Percentiles rank a stretch among this genome's conserved stretches.
phyloP scores from a whole-genome alignment of 2,888 invertebrate species.

The Drosophila koepferae region DNA sequence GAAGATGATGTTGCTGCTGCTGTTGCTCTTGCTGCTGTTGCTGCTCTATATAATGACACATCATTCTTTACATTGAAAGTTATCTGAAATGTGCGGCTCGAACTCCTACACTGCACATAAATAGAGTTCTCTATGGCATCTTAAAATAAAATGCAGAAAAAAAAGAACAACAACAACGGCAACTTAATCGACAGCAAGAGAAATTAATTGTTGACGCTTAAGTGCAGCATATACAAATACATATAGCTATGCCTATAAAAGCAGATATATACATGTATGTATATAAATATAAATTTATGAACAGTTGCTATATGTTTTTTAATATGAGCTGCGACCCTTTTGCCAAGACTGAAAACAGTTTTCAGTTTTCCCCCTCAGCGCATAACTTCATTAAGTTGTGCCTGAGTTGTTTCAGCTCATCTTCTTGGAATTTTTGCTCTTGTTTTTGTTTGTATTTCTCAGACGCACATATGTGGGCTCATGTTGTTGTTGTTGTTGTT shows the following conservation, averaged over 20 bases:
- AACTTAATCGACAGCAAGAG: constrained; percentile 73
- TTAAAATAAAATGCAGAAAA: constrained; percentile 46
- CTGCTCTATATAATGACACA: constrained; percentile 16
- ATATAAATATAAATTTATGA: constrained; percentile 1
- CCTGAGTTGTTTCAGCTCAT: constrained; percentile 4
- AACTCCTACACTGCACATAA: not conserved
- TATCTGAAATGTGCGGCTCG: constrained; percentile 4
- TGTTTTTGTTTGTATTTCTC: constrained; percentile 36
- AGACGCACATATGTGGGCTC: constrained; percentile 14
- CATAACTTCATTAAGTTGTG: constrained; percentile 65
- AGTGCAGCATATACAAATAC: constrained; percentile 46
- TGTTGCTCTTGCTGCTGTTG: not conserved
- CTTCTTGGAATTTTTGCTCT: constrained; percentile 48
- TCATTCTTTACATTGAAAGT: not conserved
- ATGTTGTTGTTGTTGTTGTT: constrained; percentile 21
- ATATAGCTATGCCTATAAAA: not conserved
- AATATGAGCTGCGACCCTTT: constrained; percentile 12
- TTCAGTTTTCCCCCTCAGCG: constrained; percentile 32
- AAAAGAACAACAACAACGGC: constrained; percentile 22
- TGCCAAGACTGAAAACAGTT: constrained; percentile 9
- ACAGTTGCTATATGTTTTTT: constrained; percentile 22
- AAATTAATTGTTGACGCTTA: constrained; percentile 71
- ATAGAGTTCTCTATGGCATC: constrained; percentile 31
- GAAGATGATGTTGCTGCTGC: not conserved
- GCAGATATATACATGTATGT: not conserved